These are phyloP conservation scores for Augochlorella aurata DNA, from an alignment of 2,888 invertebrate genomes.

Conservation along the genomic window DNA sequence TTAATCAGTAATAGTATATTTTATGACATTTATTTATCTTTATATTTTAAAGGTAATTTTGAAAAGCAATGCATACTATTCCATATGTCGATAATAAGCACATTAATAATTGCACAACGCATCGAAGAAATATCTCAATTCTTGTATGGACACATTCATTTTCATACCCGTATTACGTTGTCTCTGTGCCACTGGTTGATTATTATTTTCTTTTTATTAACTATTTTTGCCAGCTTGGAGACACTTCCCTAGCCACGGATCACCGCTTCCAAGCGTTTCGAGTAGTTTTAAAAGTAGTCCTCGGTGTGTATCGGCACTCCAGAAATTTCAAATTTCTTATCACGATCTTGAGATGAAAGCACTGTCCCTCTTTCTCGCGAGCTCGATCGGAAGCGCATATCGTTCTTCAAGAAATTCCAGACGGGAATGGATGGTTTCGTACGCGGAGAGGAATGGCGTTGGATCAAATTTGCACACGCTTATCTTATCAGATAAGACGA, in stretches of 20 bases:
- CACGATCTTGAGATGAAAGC: background rate
- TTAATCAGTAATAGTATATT: no score
- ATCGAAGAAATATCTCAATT: no score
- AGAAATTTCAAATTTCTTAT: slow-evolving; percentile 3
- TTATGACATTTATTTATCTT: no score
- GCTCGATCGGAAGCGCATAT: background rate
- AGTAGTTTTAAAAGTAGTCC: background rate
- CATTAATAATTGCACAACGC: no score
- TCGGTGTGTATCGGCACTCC: background rate
- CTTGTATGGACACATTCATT: background rate
- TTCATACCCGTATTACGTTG: background rate
- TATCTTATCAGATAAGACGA: background rate
- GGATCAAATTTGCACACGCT: background rate
- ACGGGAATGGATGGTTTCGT: background rate
- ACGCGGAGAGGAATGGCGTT: background rate
- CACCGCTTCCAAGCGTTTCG: background rate
- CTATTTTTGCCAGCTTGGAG: background rate
- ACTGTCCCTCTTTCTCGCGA: background rate
- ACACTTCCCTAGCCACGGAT: background rate
- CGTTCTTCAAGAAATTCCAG: background rate
- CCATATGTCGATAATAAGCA: no score
- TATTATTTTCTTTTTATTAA: background rate
- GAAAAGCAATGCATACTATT: no score
- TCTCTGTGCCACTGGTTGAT: background rate
- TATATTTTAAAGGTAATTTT: no score